These are phyloP conservation scores for Geodia barretti DNA, from an alignment of 37 sponge, comb jelly and placozoan species.

Conservation along the genomic window DNA sequence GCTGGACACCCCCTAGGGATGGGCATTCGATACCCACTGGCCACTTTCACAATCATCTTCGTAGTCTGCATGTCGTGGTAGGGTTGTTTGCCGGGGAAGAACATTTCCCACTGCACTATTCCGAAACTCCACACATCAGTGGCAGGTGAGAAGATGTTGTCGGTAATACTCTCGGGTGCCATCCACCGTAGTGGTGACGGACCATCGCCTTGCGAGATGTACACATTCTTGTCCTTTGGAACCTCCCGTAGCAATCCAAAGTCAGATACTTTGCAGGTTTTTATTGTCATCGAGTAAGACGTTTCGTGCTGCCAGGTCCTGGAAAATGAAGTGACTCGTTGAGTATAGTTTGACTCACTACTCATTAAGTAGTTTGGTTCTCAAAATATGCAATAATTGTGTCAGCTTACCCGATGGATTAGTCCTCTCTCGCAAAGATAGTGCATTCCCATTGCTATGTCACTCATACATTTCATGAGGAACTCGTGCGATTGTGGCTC, in stretches of 20 bases:
- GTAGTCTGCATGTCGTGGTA: not conserved
- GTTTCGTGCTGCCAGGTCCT: slow-evolving; percentile 62
- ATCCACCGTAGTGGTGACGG: slow-evolving; percentile 30
- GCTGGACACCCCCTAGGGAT: slow-evolving; percentile 19
- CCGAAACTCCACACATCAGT: slow-evolving; percentile 50
- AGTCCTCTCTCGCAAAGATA: slow-evolving; percentile 65
- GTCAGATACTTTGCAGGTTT: slow-evolving; percentile 69
- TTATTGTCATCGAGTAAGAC: slow-evolving; percentile 53
- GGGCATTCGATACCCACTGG: slow-evolving; percentile 5
- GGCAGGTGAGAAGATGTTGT: slow-evolving; percentile 17
- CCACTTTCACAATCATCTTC: not conserved
- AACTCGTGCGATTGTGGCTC: slow-evolving; percentile 7
- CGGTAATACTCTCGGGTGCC: slow-evolving; percentile 31
- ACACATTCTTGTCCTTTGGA: not conserved
- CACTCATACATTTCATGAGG: slow-evolving; percentile 72
- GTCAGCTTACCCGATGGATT: slow-evolving; percentile 56
- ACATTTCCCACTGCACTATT: slow-evolving; percentile 39
- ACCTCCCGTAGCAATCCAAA: slow-evolving; percentile 55
- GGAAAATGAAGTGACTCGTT: too few relatives aligned
- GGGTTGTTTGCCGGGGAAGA: slow-evolving; percentile 16
- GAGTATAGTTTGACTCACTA: too few relatives aligned
- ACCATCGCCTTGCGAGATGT: not conserved
- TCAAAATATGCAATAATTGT: too few relatives aligned
- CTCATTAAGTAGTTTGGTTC: too few relatives aligned
- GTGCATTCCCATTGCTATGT: slow-evolving; percentile 75